Conservation (phyloP, 1,140 invertebrate genomes). For the Dysdera silvatica region DNA sequence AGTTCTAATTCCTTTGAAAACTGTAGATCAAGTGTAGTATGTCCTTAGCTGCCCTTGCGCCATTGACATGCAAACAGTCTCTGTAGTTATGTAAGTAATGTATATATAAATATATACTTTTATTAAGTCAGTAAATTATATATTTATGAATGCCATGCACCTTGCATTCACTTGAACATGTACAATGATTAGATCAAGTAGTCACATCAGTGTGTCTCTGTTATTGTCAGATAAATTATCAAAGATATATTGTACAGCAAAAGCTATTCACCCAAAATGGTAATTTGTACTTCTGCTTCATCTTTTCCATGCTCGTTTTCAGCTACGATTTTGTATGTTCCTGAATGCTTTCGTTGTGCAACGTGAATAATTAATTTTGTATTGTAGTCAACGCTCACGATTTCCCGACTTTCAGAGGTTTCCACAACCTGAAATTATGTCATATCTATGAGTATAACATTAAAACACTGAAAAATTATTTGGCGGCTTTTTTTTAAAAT, state of each 20-base stretch:
- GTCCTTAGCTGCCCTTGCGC: too few relatives aligned
- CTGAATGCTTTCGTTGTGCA: conserved; percentile 40
- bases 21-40: too few relatives aligned
- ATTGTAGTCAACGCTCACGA: conserved; percentile 78
- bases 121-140: too few relatives aligned
- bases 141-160: too few relatives aligned
- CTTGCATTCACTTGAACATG: too few relatives aligned
- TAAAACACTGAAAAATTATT: background rate
- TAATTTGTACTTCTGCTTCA: conserved; percentile 51
- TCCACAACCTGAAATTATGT: conserved; percentile 11
- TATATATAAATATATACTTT: too few relatives aligned
- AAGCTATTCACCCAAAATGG: conserved; percentile 52
- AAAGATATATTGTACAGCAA: background rate
- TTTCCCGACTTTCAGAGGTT: conserved; percentile 53
- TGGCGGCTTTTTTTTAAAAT: background rate
- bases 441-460: background rate
- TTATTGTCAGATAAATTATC: background rate
- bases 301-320: conserved; percentile 50
- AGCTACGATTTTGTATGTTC: conserved; percentile 47
- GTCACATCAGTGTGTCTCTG: background rate
- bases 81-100: too few relatives aligned
- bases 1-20: too few relatives aligned
- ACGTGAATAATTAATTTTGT: conserved; percentile 67
- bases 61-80: too few relatives aligned
- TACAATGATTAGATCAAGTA: background rate